Evolutionary conservation across 2,113 vertebrate genomes (phyloP).

Genomic region (Phylloscopus trochiloides): DNA sequence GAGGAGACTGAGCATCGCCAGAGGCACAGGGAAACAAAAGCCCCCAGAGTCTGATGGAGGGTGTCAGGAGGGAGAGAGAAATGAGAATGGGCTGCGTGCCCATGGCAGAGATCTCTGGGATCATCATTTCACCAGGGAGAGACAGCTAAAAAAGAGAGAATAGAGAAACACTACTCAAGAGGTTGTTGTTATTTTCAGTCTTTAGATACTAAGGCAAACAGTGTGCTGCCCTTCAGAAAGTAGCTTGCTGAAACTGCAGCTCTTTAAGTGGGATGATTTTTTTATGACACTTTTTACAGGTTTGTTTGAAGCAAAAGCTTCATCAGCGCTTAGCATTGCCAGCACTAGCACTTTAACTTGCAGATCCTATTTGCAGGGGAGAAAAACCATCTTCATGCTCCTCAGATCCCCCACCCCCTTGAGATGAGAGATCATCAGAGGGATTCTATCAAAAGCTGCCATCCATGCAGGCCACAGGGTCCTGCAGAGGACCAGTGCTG

Average conservation of each 20-base stretch:
- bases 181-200: background rate
- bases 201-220: background rate
- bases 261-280: background rate
- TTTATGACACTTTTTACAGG: background rate
- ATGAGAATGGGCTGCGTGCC: background rate
- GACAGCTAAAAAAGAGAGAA: background rate
- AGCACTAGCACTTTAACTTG: background rate
- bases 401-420: background rate
- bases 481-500: background rate
- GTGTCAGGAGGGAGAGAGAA: background rate
- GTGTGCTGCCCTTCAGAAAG: background rate
- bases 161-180: background rate
- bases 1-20: accelerated
- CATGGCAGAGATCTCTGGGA: background rate
- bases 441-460: background rate
- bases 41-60: background rate
- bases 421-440: background rate
- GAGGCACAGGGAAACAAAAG: background rate
- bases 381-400: background rate
- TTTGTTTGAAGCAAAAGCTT: background rate
- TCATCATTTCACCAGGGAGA: background rate
- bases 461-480: background rate
- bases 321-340: background rate
- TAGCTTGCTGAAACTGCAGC: background rate
- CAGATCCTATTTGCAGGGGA: background rate